A percentile compares a stretch with the other conserved stretches of the same genome.
Evolutionary conservation across 2,113 vertebrate genomes (phyloP).

Genomic region (Athene noctua): DNA sequence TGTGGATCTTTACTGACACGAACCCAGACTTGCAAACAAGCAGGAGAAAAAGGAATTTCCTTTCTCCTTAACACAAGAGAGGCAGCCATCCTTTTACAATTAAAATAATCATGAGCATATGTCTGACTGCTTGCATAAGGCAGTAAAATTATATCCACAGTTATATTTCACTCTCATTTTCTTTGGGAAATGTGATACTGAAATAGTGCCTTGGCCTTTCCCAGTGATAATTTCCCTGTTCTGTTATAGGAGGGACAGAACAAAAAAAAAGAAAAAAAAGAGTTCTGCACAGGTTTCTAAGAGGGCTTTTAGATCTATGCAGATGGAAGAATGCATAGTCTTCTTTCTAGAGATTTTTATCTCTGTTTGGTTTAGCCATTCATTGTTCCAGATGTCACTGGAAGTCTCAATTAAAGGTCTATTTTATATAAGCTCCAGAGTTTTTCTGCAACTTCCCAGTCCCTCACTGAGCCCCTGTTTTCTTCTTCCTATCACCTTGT

Average conservation of each 20-base stretch:
- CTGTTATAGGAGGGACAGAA: background rate
- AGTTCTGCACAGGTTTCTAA: background rate
- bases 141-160: constrained; percentile 21
- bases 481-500: background rate
- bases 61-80: background rate
- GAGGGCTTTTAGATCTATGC: background rate
- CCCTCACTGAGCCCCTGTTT: background rate
- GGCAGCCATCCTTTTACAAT: constrained; percentile 13
- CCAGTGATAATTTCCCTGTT: background rate
- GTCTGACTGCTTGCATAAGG: constrained; percentile 19
- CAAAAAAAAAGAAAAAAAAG: background rate
- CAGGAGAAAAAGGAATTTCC: constrained; percentile 14
- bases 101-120: constrained; percentile 49
- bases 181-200: constrained; percentile 13
- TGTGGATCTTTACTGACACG: background rate
- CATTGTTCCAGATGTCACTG: background rate
- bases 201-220: constrained; percentile 38
- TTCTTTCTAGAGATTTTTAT: background rate
- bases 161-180: constrained; percentile 20
- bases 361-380: background rate
- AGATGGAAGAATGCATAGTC: background rate
- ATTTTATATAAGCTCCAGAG: background rate
- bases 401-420: background rate
- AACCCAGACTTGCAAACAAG: background rate
- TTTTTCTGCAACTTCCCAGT: background rate